Percentiles rank a stretch among this genome's conserved stretches.
These are phyloP conservation scores for Lasiurus cinereus DNA, from an alignment of 2,113 vertebrate species.

Conservation along the genomic window DNA sequence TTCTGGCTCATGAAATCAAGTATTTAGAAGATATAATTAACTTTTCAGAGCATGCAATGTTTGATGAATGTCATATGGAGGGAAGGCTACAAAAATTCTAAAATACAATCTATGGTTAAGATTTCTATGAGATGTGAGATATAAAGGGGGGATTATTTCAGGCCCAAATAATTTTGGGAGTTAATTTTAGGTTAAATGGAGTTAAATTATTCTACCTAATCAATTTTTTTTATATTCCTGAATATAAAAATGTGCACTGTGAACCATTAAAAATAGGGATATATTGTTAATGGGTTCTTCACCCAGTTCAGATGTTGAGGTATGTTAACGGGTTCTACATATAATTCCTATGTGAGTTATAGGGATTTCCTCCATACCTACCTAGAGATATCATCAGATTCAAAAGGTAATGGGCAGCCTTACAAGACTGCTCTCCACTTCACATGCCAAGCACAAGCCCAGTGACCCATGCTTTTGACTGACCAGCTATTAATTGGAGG, in stretches of 20 bases:
- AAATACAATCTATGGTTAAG: neutral
- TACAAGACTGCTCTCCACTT: neutral
- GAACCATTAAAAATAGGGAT: neutral
- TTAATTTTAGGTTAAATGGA: neutral
- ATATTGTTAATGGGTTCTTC: neutral
- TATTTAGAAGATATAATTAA: neutral
- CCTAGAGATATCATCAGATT: neutral
- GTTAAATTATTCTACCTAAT: neutral
- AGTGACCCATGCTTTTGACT: neutral
- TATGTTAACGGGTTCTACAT: neutral
- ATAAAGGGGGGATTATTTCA: neutral
- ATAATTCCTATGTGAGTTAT: neutral
- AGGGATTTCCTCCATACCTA: neutral
- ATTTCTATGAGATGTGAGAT: neutral
- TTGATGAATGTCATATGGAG: neutral
- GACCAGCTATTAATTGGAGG: neutral
- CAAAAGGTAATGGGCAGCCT: too few relatives aligned
- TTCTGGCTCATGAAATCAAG: neutral
- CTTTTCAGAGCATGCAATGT: neutral
- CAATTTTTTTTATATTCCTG: neutral
- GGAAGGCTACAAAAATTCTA: neutral
- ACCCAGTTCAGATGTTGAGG: neutral
- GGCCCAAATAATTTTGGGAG: neutral
- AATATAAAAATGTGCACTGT: neutral
- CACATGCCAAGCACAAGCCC: neutral